Percentiles rank a stretch among this genome's conserved stretches.
Evolutionary conservation across 2,888 invertebrate species (phyloP).

Genomic region (Papilio gigon): DNA sequence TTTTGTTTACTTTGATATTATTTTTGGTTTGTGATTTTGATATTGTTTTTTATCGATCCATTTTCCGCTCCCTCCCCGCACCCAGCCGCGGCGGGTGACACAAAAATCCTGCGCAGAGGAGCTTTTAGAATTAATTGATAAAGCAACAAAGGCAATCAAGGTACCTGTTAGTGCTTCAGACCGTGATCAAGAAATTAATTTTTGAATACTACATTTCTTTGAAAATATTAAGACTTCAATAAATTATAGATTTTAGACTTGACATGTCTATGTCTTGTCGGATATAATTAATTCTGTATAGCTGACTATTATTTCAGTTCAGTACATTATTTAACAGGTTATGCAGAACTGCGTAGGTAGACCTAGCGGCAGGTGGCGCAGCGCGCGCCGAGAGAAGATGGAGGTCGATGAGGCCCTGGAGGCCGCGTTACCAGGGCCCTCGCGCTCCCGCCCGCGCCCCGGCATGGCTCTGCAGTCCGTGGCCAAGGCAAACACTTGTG

Average conservation of each 20-base stretch:
- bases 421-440: slow-evolving; percentile 1
- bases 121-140: neutral
- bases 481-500: slow-evolving; percentile 13
- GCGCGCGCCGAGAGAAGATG: neutral
- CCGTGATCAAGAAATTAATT: neutral
- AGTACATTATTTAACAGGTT: neutral
- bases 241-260: neutral
- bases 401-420: slow-evolving; percentile 2
- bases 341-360: slow-evolving; percentile 12
- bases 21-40: neutral
- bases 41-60: neutral
- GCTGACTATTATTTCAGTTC: neutral
- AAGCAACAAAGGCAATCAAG: neutral
- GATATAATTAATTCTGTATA: neutral
- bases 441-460: neutral
- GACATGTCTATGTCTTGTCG: neutral
- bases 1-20: neutral
- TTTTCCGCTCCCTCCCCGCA: neutral
- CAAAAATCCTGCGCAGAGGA: slow-evolving; percentile 9
- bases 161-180: neutral
- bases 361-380: neutral
- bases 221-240: neutral
- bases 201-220: no score
- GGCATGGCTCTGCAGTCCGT: slow-evolving; percentile 12
- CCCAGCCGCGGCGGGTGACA: neutral